Evolutionary conservation across 2,797 vertebrate genomes (phyloP).

Genomic region (Fistularia tabacaria): DNA sequence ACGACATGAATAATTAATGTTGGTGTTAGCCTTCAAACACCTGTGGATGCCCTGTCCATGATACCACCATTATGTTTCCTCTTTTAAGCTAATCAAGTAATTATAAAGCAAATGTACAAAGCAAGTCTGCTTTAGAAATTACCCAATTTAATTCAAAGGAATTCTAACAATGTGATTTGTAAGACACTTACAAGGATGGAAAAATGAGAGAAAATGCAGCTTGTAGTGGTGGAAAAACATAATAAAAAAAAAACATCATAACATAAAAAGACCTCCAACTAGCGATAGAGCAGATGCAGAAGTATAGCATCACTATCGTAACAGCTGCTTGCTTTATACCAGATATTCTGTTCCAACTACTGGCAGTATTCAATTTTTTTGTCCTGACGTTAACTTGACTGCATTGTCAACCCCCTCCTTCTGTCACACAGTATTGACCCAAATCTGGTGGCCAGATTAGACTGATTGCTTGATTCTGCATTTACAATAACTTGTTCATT

Average conservation of each 20-base stretch:
- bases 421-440: constrained; percentile 20
- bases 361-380: constrained; percentile 21
- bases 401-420: constrained; percentile 8
- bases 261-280: constrained; percentile 16
- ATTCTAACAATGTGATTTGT: constrained; percentile 47
- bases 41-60: constrained; percentile 56
- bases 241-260: constrained; percentile 13
- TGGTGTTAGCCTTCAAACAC: constrained; percentile 70
- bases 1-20: constrained; percentile 48
- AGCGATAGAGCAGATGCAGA: constrained; percentile 29
- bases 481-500: constrained; percentile 62
- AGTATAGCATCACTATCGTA: too few relatives aligned
- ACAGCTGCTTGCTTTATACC: too few relatives aligned
- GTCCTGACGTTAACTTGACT: constrained; percentile 11
- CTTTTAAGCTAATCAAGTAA: constrained; percentile 64
- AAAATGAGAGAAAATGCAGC: constrained; percentile 15
- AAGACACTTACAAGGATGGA: constrained; percentile 1
- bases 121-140: constrained; percentile 49
- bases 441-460: constrained; percentile 28
- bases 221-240: constrained; percentile 29
- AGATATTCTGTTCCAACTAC: constrained; percentile 12
- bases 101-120: constrained; percentile 64
- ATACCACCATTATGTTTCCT: constrained; percentile 65
- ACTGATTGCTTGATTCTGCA: constrained; percentile 35
- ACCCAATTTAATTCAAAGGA: constrained; percentile 44